A percentile compares a stretch with the other conserved stretches of the same genome.
These are phyloP conservation scores for Protomyctophum bolini DNA, from an alignment of 2,113 vertebrate species.

Conservation along the genomic window DNA sequence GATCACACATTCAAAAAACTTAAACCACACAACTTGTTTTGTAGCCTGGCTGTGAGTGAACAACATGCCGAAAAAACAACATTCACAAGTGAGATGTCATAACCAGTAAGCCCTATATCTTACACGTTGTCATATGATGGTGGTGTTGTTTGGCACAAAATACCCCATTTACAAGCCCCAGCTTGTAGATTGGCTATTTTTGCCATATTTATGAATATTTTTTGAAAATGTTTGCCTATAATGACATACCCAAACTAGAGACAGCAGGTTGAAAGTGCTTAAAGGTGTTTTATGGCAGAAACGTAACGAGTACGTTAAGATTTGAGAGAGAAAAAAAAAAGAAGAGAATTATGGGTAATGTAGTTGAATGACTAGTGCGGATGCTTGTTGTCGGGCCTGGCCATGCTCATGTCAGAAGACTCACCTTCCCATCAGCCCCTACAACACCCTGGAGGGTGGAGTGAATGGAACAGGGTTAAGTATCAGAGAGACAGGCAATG, in stretches of 20 bases:
- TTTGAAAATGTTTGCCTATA: too few relatives aligned
- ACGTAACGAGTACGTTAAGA: slow-evolving; percentile 3
- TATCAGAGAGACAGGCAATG: slow-evolving; percentile 12
- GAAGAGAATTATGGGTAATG: slow-evolving; percentile 18
- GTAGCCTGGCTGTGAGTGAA: slow-evolving; percentile 4
- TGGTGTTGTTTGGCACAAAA: too few relatives aligned
- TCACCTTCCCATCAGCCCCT: slow-evolving; percentile 76
- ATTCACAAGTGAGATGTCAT: neutral
- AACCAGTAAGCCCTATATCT: too few relatives aligned
- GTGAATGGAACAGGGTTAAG: slow-evolving; percentile 32
- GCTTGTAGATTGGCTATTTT: too few relatives aligned
- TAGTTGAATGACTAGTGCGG: slow-evolving; percentile 30
- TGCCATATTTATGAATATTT: too few relatives aligned
- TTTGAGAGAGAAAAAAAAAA: neutral
- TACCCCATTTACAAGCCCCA: too few relatives aligned
- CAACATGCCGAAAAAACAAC: slow-evolving; percentile 25
- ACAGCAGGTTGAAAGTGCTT: too few relatives aligned
- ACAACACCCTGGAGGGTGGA: slow-evolving; percentile 72
- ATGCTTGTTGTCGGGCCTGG: slow-evolving; percentile 38
- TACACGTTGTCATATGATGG: too few relatives aligned
- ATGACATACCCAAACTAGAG: too few relatives aligned
- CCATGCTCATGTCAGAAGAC: slow-evolving; percentile 62
- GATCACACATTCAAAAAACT: too few relatives aligned
- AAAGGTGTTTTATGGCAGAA: neutral
- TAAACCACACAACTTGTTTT: neutral